Percentiles rank a stretch among this genome's conserved stretches.
Evolutionary conservation across 2,888 invertebrate genomes (phyloP).

Genomic region (Gymnocheta viridis): DNA sequence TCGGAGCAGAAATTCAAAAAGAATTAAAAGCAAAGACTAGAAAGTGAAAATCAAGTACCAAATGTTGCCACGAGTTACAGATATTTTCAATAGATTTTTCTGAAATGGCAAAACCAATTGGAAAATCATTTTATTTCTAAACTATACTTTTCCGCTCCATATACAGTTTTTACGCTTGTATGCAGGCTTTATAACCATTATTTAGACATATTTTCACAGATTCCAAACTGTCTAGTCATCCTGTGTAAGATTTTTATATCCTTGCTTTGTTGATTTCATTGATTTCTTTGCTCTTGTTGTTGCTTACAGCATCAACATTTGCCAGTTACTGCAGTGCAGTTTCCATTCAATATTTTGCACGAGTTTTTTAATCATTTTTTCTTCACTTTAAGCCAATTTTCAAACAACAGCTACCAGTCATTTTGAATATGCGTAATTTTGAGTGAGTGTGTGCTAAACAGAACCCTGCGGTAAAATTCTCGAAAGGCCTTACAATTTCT

Average conservation of each 20-base stretch:
- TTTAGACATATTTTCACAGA: slow-evolving; percentile 74
- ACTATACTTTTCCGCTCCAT: neutral
- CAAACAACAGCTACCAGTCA: slow-evolving; percentile 79
- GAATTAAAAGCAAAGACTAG: neutral
- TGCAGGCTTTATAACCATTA: slow-evolving; percentile 73
- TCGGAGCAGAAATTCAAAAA: neutral
- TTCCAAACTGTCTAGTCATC: slow-evolving; percentile 66
- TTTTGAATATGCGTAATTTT: slow-evolving; percentile 73
- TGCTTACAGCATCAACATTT: slow-evolving; percentile 23
- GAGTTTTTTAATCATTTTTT: slow-evolving; percentile 73
- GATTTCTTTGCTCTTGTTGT: slow-evolving; percentile 1
- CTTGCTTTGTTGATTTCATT: neutral
- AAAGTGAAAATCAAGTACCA: neutral
- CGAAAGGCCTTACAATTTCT: too few relatives aligned
- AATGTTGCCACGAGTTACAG: slow-evolving; percentile 38
- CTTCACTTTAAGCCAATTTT: slow-evolving; percentile 76
- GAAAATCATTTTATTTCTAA: slow-evolving; percentile 18
- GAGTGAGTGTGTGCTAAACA: neutral
- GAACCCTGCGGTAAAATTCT: too few relatives aligned
- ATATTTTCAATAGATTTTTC: slow-evolving; percentile 34
- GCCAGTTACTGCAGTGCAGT: slow-evolving; percentile 75
- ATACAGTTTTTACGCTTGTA: neutral
- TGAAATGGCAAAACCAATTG: slow-evolving; percentile 24
- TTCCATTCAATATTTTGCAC: slow-evolving; percentile 78
- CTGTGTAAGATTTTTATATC: neutral